These are phyloP conservation scores for Isurus oxyrinchus DNA, from an alignment of 2,113 vertebrate species.

Conservation along the genomic window DNA sequence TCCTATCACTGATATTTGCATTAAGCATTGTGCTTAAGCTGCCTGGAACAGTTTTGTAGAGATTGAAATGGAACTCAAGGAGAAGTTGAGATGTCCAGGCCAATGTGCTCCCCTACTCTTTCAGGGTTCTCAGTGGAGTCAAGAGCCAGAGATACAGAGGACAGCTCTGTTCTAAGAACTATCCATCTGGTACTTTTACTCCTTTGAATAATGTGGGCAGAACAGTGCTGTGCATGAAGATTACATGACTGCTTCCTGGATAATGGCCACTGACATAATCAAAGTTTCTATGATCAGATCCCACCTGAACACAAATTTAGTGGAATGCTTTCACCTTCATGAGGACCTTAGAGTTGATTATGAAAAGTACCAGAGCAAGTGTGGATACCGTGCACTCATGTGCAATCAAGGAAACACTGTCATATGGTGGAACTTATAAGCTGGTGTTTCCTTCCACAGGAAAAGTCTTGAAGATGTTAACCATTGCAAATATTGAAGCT, in stretches of 20 bases:
- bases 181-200: too few species aligned
- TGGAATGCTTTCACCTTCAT: neutral
- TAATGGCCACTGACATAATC: neutral
- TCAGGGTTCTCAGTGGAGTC: too few species aligned
- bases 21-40: too few species aligned
- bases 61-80: too few species aligned
- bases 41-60: too few species aligned
- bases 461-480: neutral
- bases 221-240: neutral
- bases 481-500: neutral
- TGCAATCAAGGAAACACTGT: neutral
- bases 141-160: too few species aligned
- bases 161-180: too few species aligned
- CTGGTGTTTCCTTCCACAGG: neutral
- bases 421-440: neutral
- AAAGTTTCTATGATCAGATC: neutral
- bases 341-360: neutral
- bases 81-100: too few species aligned
- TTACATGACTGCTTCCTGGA: neutral
- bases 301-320: neutral
- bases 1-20: too few species aligned
- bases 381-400: neutral
- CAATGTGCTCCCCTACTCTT: too few species aligned
- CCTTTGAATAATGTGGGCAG: neutral
- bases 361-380: neutral